phyloP scores from a whole-genome alignment of 2,113 vertebrate species.

The Podarcis cretensis region DNA sequence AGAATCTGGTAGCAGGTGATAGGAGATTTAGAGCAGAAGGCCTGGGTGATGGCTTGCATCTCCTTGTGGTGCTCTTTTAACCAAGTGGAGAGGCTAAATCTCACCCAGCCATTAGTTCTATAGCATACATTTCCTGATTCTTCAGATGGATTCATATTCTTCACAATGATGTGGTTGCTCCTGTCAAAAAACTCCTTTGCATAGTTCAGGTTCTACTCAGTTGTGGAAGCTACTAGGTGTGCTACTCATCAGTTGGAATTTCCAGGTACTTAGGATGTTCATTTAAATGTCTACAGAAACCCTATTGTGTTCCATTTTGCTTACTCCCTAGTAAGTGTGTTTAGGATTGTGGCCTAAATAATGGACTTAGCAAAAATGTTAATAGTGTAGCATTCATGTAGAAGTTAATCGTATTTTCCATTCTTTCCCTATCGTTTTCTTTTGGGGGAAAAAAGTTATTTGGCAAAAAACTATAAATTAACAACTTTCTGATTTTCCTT shows the following conservation, averaged over 20 bases:
- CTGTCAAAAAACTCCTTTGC: not conserved
- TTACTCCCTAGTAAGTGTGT: not conserved
- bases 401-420: not conserved
- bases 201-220: not conserved
- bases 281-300: not conserved
- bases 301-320: not conserved
- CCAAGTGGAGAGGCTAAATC: too few relatives aligned
- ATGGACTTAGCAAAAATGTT: not conserved
- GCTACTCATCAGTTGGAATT: not conserved
- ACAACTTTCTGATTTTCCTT: not conserved
- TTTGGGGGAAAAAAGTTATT: not conserved
- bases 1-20: not conserved
- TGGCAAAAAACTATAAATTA: not conserved
- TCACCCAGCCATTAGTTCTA: not conserved
- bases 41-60: too few relatives aligned
- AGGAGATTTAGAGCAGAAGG: not conserved
- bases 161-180: not conserved
- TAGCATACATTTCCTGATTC: not conserved
- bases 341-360: not conserved
- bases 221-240: not conserved
- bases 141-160: not conserved
- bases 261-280: too few relatives aligned
- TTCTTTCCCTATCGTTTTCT: not conserved
- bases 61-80: not conserved
- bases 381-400: not conserved